Evolutionary conservation across 2,797 vertebrate genomes (phyloP).

Genomic region (Leucoraja ocellata): DNA sequence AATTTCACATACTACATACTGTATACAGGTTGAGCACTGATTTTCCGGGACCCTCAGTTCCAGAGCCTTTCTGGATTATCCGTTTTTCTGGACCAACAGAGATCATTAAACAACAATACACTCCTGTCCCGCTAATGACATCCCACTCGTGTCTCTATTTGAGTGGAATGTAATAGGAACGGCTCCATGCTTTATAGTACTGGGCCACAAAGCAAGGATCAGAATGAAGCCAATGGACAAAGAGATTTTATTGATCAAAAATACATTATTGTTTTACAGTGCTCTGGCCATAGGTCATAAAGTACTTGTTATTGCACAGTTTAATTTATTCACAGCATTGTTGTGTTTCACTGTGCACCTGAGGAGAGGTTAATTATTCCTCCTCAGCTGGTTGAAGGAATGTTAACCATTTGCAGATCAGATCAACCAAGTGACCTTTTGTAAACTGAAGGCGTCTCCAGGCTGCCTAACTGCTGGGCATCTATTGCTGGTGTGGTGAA

Average conservation of each 20-base stretch:
- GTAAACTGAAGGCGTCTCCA: slow-evolving; percentile 16
- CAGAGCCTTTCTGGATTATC: no score
- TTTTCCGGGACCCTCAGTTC: no score
- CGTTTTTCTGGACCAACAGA: no score
- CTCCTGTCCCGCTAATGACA: no score
- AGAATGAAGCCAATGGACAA: not conserved
- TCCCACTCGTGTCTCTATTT: not conserved
- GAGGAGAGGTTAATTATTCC: slow-evolving; percentile 20
- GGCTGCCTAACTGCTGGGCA: not conserved
- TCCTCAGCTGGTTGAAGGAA: slow-evolving; percentile 8
- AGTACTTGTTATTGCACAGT: not conserved
- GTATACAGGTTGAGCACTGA: no score
- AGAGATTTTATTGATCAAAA: not conserved
- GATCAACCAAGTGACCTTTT: slow-evolving; percentile 17
- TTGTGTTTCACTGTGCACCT: not conserved
- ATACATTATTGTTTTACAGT: not conserved
- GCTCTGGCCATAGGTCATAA: not conserved
- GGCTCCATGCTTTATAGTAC: not conserved
- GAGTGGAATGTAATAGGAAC: not conserved
- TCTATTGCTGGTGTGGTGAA: not conserved
- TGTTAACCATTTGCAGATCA: slow-evolving; percentile 23
- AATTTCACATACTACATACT: no score
- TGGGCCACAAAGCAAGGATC: not conserved
- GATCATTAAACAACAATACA: no score
- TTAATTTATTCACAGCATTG: slow-evolving; percentile 1